Evolutionary conservation across 2,113 vertebrate species (phyloP).

Genomic region (Myotis lucifugus): DNA sequence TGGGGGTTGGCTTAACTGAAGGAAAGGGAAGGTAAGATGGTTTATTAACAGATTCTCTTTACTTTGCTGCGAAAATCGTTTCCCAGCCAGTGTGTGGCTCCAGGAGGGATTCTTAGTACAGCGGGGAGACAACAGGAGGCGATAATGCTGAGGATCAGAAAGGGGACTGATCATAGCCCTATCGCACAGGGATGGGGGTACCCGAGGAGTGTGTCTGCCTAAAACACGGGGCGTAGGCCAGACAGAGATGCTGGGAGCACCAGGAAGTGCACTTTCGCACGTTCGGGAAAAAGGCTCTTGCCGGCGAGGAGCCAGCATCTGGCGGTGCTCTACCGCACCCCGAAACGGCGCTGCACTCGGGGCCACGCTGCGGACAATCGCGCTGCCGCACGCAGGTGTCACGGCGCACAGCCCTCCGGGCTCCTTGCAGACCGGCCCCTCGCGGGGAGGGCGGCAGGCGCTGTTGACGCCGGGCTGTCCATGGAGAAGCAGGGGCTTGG

Average conservation of each 20-base stretch:
- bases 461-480: background rate
- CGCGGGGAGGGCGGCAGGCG: background rate
- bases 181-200: background rate
- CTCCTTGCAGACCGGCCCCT: background rate
- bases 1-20: background rate
- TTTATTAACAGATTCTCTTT: background rate
- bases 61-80: background rate
- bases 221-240: background rate
- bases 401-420: background rate
- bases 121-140: background rate
- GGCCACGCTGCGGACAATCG: background rate
- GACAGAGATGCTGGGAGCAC: background rate
- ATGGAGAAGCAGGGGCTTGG: background rate
- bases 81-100: background rate
- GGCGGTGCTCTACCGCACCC: background rate
- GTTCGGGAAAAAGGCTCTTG: background rate
- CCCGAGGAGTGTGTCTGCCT: background rate
- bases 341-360: background rate
- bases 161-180: background rate
- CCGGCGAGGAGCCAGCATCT: background rate
- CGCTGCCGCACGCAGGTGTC: slow-evolving; percentile 45
- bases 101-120: background rate
- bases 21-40: background rate
- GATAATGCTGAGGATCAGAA: slow-evolving; percentile 17
- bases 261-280: background rate